Conservation (phyloP, 2,888 invertebrate species). For the Brachynemurus nebulosus region DNA sequence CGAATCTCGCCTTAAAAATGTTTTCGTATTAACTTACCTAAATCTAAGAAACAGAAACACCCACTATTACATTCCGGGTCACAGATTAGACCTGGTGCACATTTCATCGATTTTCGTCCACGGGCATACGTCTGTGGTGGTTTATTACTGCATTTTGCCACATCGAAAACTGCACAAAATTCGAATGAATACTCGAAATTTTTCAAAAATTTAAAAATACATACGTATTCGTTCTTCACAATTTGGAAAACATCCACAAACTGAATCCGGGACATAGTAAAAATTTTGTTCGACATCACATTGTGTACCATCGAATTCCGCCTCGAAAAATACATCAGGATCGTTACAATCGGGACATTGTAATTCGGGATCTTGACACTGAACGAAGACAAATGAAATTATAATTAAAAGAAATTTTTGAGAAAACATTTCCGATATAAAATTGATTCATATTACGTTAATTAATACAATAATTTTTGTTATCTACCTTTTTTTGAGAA, state of each 20-base stretch:
- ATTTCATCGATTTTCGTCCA: too few species aligned
- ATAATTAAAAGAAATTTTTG: neutral
- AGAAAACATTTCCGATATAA: too few species aligned
- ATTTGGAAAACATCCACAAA: conserved; percentile 2
- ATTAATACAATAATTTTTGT: too few species aligned
- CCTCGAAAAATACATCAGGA: neutral
- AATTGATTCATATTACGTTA: too few species aligned
- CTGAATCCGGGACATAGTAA: neutral
- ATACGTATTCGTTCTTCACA: neutral
- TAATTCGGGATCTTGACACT: neutral
- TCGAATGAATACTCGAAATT: neutral
- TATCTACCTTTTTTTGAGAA: too few species aligned
- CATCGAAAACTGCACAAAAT: neutral
- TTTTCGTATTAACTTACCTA: neutral
- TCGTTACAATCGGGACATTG: neutral
- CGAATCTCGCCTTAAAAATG: neutral
- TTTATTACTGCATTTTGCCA: too few species aligned
- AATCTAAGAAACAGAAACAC: neutral
- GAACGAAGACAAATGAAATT: neutral
- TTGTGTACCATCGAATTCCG: neutral
- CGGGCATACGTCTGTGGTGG: too few species aligned
- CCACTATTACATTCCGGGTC: neutral
- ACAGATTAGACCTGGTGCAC: conserved; percentile 1
- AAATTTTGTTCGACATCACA: neutral
- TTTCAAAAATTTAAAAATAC: neutral